Evolutionary conservation across 2,888 invertebrate species (phyloP).

Genomic region (Nudaria mundana): DNA sequence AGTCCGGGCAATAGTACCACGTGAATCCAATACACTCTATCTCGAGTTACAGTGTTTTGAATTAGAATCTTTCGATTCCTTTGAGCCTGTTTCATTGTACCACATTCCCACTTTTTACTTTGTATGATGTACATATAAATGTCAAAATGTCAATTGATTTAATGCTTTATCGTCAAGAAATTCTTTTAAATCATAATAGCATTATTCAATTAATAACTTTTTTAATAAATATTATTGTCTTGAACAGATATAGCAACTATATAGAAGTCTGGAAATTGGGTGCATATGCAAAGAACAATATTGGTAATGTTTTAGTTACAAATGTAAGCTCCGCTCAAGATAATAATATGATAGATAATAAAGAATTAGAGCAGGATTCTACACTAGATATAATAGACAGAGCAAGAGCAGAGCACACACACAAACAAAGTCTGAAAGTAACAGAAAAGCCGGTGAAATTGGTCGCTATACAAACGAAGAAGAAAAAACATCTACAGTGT

Average conservation of each 20-base stretch:
- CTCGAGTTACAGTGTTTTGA: too few relatives aligned
- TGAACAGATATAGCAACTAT: slow-evolving; percentile 76
- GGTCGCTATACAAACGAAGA: slow-evolving; percentile 84
- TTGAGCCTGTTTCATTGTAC: too few relatives aligned
- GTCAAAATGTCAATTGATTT: too few relatives aligned
- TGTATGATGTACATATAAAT: too few relatives aligned
- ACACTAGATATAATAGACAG: slow-evolving; percentile 44
- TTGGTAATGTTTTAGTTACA: slow-evolving; percentile 70
- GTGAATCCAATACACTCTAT: too few relatives aligned
- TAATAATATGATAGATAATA: slow-evolving; percentile 29
- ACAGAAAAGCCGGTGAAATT: slow-evolving; percentile 84
- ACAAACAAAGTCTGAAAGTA: slow-evolving; percentile 54
- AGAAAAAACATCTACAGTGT: slow-evolving; percentile 85
- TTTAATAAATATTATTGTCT: not conserved
- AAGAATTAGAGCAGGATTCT: slow-evolving; percentile 53
- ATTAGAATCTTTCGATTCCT: too few relatives aligned
- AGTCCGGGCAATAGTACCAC: too few relatives aligned
- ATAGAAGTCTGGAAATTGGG: slow-evolving; percentile 77
- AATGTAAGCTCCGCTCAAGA: slow-evolving; percentile 34
- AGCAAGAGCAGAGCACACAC: slow-evolving; percentile 35
- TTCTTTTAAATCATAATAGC: too few relatives aligned
- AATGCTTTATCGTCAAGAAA: too few relatives aligned
- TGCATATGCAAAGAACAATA: slow-evolving; percentile 79
- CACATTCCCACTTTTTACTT: too few relatives aligned
- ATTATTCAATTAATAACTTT: too few relatives aligned